These are phyloP conservation scores for Ashinkailepas kermadecensis DNA, from an alignment of 2,888 invertebrate species.

Conservation along the genomic window DNA sequence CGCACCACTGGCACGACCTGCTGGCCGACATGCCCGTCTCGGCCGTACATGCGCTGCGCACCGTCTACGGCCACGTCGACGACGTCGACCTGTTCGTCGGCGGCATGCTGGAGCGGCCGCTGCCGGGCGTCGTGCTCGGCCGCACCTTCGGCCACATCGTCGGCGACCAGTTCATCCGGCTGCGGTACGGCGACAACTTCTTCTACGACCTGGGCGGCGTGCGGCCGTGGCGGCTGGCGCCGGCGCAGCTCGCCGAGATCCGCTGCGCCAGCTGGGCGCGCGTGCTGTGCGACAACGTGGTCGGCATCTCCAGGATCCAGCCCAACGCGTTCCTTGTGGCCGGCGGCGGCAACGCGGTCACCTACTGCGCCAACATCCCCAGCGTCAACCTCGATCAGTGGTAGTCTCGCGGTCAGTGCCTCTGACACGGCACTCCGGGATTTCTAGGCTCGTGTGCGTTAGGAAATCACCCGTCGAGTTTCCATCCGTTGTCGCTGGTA, in stretches of 20 bases:
- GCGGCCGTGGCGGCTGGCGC: slow-evolving; percentile 23
- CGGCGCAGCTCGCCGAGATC: slow-evolving; percentile 69
- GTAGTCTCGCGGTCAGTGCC: neutral
- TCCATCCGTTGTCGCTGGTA: no score
- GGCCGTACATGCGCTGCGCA: slow-evolving; percentile 56
- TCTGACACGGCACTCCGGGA: no score
- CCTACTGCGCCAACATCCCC: slow-evolving; percentile 29
- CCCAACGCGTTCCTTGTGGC: slow-evolving; percentile 62
- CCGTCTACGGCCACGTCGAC: slow-evolving; percentile 57
- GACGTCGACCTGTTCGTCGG: slow-evolving; percentile 79
- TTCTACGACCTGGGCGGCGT: slow-evolving; percentile 27
- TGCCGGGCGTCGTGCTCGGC: slow-evolving; percentile 72
- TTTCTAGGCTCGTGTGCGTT: no score
- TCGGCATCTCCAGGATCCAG: slow-evolving; percentile 60
- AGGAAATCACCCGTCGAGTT: no score
- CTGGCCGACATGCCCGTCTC: slow-evolving; percentile 43
- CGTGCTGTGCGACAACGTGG: slow-evolving; percentile 66
- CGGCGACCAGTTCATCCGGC: slow-evolving; percentile 59
- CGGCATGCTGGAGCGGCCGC: slow-evolving; percentile 68
- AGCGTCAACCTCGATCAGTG: slow-evolving; percentile 27
- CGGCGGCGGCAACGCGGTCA: neutral
- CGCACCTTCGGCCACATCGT: slow-evolving; percentile 77
- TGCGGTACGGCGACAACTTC: slow-evolving; percentile 28
- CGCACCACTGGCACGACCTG: slow-evolving; percentile 45
- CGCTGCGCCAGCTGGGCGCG: slow-evolving; percentile 70